A percentile compares a stretch with the other conserved stretches of the same genome.
phyloP scores from a whole-genome alignment of 2,797 vertebrate species.

The Ispidina picta region DNA sequence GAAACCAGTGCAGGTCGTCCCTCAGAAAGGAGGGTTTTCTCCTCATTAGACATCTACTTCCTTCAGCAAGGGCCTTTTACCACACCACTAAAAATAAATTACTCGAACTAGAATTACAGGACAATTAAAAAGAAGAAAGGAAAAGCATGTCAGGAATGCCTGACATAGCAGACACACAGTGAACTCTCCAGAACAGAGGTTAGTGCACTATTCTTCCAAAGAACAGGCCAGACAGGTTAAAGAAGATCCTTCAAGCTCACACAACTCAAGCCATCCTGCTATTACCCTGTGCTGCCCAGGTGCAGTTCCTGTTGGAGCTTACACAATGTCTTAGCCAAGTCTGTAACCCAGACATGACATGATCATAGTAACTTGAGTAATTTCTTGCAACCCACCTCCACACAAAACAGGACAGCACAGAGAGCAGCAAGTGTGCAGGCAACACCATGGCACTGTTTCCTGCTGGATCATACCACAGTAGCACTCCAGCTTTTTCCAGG shows the following conservation, averaged over 20 bases:
- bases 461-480: not conserved
- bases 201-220: not conserved
- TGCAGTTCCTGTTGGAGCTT: not conserved
- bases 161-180: not conserved
- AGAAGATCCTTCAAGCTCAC: not conserved
- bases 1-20: not conserved
- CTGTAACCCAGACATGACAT: not conserved
- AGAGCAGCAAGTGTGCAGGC: rapidly evolving
- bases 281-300: rapidly evolving
- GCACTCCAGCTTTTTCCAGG: not conserved
- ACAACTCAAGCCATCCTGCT: not conserved
- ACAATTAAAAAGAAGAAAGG: not conserved
- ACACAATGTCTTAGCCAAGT: not conserved
- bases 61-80: not conserved
- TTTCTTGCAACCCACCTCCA: not conserved
- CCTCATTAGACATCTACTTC: not conserved
- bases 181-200: not conserved
- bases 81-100: conserved; percentile 3
- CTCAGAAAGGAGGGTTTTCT: not conserved
- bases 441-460: not conserved
- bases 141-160: not conserved
- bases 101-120: not conserved
- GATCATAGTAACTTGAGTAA: not conserved
- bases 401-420: not conserved
- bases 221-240: not conserved